Evolutionary conservation across 2,113 vertebrate genomes (phyloP), one percentile per base, ranked within the genome.

Genomic region (Spermophilus dauricus): DNA sequence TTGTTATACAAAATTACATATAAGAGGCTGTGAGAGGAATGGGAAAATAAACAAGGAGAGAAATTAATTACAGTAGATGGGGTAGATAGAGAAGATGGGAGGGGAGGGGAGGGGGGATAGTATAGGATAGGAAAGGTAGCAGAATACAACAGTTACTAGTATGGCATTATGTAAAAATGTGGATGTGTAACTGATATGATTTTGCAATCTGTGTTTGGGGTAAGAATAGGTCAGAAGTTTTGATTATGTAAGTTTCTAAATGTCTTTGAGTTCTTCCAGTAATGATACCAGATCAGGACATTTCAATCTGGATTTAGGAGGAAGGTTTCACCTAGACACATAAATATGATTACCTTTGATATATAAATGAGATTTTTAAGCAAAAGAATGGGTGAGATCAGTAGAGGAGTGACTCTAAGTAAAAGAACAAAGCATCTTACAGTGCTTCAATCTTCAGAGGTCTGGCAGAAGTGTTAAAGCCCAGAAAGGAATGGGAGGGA

Each of bases 231-330:
- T 34, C 12, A 69, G 69, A 51, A 42, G 16, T 72, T 90, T 24
- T 58, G 13, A 7, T 4, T 42, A 20, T 34, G 8, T 9, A 58
- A 84, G 82, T 42, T 87, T 69, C 75, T 53, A 67, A 32, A 67
- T 56, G 61, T 63, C 61, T 73, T 69, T 63, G 70, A 73, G n/a
- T 51, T 61, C 78, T 26, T 28, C 34, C 8, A 67, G 24, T 61
- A 24, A 69, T 61, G 37, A 85, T 22, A 77, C 5, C 34, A 84
- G 48, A 17, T 95, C 76, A 88, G 48, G 83, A 61, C 42, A 96
- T 81, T 91, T 76, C 13, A 91, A 85, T 85, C 65, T 93, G 30
- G 72, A 85, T 76, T 93, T 76, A 63, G 5, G 32, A 86, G 5
- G 51, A 9, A 18, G 16, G 34, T n/a, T 69, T 85, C 58, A 18